Conservation (phyloP, 35 echinoderm and acorn worm genomes). For the Stichopus chloronotus region DNA sequence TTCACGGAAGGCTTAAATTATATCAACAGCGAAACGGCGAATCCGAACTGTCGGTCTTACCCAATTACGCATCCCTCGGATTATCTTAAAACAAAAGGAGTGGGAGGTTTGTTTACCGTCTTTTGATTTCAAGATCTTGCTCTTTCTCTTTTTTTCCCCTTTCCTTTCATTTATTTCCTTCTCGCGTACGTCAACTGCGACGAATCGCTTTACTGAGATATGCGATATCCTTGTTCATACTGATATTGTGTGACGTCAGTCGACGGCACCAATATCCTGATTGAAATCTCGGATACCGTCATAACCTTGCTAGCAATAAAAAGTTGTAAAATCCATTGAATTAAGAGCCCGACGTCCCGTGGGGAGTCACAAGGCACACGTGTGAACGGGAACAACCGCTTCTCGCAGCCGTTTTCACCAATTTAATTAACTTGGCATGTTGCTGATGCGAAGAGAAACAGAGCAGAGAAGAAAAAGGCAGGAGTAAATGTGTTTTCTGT, state of each 20-base stretch:
- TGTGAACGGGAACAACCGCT: slow-evolving; percentile 11
- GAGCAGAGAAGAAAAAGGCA: neutral
- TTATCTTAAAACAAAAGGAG: slow-evolving; percentile 26
- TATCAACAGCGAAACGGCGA: slow-evolving; percentile 14
- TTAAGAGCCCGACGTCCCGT: slow-evolving; percentile 43
- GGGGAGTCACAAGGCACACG: slow-evolving; percentile 32
- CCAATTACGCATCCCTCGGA: slow-evolving; percentile 28
- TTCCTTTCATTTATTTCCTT: neutral
- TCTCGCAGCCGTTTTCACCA: slow-evolving; percentile 10
- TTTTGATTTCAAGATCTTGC: neutral
- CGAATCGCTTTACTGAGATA: neutral
- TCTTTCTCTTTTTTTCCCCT: neutral
- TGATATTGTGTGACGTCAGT: slow-evolving; percentile 33
- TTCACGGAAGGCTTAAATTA: slow-evolving; percentile 3
- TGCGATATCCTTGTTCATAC: slow-evolving; percentile 17
- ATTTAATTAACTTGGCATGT: slow-evolving; percentile 58
- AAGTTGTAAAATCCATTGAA: slow-evolving; percentile 56
- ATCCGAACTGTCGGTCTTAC: neutral
- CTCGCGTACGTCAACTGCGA: neutral
- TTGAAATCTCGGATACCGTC: slow-evolving; percentile 40
- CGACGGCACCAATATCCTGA: slow-evolving; percentile 17
- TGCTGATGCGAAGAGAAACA: neutral
- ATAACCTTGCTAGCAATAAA: slow-evolving; percentile 51
- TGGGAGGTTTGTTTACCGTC: slow-evolving; percentile 34
- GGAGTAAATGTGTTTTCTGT: too few relatives aligned